Evolutionary conservation across 2,888 invertebrate species (phyloP).

Genomic region (Byasa hedistus): DNA sequence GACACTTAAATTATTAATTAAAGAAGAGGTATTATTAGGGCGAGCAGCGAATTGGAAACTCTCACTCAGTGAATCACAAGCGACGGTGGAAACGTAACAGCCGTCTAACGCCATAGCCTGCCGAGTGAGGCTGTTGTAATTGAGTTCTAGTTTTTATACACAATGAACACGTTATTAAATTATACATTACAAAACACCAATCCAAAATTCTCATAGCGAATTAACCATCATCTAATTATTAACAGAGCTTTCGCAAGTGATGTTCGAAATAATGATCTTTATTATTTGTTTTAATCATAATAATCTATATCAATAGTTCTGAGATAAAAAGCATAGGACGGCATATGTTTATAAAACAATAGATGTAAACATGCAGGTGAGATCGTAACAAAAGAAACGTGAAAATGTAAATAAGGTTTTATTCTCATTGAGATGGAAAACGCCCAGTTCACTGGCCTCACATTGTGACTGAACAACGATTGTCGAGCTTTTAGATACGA

Average conservation of each 20-base stretch:
- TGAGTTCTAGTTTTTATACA: conserved; percentile 9
- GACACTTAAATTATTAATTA: conserved; percentile 33
- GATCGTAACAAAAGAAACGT: conserved; percentile 9
- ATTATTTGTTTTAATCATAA: background rate
- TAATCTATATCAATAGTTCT: background rate
- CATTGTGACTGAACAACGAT: conserved; percentile 48
- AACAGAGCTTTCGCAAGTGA: background rate
- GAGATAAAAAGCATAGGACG: background rate
- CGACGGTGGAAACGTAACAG: conserved; percentile 62
- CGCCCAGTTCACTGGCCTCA: conserved; percentile 54
- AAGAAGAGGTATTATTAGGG: conserved; percentile 45
- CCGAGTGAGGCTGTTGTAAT: conserved; percentile 18
- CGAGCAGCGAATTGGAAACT: conserved; percentile 61
- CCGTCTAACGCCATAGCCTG: conserved; percentile 36
- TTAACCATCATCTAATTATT: background rate
- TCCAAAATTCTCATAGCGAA: background rate
- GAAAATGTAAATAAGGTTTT: conserved; percentile 12
- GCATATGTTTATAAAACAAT: background rate
- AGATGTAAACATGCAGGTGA: background rate
- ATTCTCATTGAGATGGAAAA: conserved; percentile 33
- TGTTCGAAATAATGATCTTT: background rate
- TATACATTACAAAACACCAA: background rate
- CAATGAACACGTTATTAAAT: background rate
- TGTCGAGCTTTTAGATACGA: conserved; percentile 36
- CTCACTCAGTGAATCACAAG: conserved; percentile 46